These are phyloP conservation scores for Cyclopterus lumpus DNA, from an alignment of 2,797 vertebrate genomes.

Conservation along the genomic window DNA sequence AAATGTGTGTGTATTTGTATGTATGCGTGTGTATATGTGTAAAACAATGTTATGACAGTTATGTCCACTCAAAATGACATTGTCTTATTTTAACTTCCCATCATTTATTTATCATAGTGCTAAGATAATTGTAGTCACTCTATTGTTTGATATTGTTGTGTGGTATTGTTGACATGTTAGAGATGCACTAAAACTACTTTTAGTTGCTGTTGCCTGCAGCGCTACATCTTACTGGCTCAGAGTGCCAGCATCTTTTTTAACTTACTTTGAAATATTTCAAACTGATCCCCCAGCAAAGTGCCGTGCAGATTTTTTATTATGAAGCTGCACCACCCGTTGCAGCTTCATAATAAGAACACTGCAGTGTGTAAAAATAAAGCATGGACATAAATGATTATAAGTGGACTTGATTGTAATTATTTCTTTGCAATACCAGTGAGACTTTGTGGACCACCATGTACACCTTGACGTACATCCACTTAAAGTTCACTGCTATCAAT, in stretches of 20 bases:
- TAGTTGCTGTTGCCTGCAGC: background rate
- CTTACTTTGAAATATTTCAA: background rate
- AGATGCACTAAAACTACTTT: background rate
- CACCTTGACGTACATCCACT: background rate
- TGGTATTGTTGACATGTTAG: too few relatives aligned
- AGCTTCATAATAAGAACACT: background rate
- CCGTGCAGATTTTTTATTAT: background rate
- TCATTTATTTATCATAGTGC: too few relatives aligned
- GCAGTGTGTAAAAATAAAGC: background rate
- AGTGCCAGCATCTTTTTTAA: too few relatives aligned
- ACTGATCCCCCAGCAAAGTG: too few relatives aligned
- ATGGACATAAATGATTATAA: background rate
- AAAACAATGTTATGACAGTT: too few relatives aligned
- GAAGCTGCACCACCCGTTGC: background rate
- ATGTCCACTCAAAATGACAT: too few relatives aligned
- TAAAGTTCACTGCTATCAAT: background rate
- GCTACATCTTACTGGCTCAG: too few relatives aligned
- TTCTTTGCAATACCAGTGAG: background rate
- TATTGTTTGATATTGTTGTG: too few relatives aligned
- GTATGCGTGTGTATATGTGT: too few relatives aligned
- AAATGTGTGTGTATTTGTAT: too few relatives aligned
- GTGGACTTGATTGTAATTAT: background rate
- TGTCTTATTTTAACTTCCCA: background rate
- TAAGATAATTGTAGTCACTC: too few relatives aligned
- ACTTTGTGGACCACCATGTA: background rate